These are phyloP conservation scores for Aromia moschata DNA, from an alignment of 2,888 invertebrate species.

Conservation along the genomic window DNA sequence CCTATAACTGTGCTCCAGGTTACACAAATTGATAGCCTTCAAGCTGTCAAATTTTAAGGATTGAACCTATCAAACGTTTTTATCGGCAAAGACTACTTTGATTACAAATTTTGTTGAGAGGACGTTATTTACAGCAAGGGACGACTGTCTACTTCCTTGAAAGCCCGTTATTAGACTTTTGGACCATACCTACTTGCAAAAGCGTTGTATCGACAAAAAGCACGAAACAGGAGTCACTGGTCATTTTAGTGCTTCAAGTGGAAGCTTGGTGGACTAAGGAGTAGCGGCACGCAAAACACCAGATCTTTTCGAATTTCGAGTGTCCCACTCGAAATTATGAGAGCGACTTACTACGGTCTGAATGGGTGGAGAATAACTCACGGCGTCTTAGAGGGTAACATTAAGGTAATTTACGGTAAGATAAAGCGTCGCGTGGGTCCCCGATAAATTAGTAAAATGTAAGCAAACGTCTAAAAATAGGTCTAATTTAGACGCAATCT, in stretches of 20 bases:
- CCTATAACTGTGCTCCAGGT: too few relatives aligned
- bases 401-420: constrained; percentile 51
- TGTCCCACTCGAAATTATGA: constrained; percentile 31
- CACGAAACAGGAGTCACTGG: constrained; percentile 28
- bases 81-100: too few relatives aligned
- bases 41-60: too few relatives aligned
- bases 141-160: too few relatives aligned
- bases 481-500: constrained; percentile 49
- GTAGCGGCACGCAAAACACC: constrained; percentile 33
- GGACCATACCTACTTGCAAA: too few relatives aligned
- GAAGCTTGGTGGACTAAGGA: constrained; percentile 34
- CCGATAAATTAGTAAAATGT: constrained; percentile 51
- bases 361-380: constrained; percentile 47
- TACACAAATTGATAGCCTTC: too few relatives aligned
- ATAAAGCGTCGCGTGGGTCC: constrained; percentile 47
- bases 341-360: constrained; percentile 30
- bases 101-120: too few relatives aligned
- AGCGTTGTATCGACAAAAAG: not conserved
- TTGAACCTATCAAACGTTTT: too few relatives aligned
- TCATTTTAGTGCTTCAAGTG: constrained; percentile 35
- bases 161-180: too few relatives aligned
- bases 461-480: constrained; percentile 50
- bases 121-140: too few relatives aligned
- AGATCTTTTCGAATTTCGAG: constrained; percentile 35
- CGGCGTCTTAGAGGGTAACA: constrained; percentile 49